Conservation (phyloP, 2,888 invertebrate species). For the Venustoraphidia nigricollis region DNA sequence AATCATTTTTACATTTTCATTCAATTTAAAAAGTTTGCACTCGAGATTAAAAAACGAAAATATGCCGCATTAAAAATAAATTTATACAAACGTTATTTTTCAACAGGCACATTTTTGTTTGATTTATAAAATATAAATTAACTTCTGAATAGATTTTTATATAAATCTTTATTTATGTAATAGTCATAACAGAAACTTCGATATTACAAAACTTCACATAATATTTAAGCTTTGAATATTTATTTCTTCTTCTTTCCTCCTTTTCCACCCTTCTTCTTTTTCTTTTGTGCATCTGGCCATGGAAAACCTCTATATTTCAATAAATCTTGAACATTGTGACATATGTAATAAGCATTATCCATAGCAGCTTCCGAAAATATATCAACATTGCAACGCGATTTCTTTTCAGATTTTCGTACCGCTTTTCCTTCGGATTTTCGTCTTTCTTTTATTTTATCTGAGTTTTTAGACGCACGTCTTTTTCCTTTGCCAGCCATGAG, state of each 20-base stretch:
- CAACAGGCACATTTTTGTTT: no score
- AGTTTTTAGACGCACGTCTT: constrained; percentile 10
- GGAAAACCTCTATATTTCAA: constrained; percentile 75
- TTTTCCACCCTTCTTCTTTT: constrained; percentile 57
- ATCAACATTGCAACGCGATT: constrained; percentile 59
- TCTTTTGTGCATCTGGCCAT: constrained; percentile 76
- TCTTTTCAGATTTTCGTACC: constrained; percentile 18
- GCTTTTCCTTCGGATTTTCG: constrained; percentile 14
- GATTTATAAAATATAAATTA: no score
- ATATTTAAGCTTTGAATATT: background rate
- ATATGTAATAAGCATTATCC: constrained; percentile 87
- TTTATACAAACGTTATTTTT: no score
- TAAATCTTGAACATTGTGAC: constrained; percentile 84
- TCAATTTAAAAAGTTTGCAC: no score
- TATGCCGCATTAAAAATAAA: no score
- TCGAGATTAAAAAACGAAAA: no score
- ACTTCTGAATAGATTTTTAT: no score
- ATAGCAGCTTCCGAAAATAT: constrained; percentile 81
- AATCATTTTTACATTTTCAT: no score
- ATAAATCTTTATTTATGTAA: no score
- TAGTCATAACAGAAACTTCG: no score
- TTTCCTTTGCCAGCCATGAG: constrained; percentile 32
- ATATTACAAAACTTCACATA: no score
- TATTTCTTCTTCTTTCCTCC: background rate
- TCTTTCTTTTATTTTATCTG: constrained; percentile 15